Evolutionary conservation across 2,797 vertebrate species (phyloP).

Genomic region (Aphelocoma californica): DNA sequence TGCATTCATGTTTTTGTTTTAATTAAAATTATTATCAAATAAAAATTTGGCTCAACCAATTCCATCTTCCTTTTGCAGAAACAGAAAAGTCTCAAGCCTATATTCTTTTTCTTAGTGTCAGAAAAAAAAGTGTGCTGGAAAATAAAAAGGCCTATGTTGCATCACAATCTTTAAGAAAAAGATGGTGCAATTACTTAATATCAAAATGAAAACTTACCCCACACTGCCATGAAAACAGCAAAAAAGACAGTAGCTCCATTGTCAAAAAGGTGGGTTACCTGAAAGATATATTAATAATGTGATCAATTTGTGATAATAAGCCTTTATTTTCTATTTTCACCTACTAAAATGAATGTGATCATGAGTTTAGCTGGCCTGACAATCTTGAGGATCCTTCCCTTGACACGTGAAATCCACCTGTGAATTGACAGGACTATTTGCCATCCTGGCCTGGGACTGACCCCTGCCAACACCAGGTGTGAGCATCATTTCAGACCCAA

Average conservation of each 20-base stretch:
- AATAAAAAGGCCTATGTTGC: neutral
- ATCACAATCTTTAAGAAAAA: neutral
- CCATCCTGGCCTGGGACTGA: neutral
- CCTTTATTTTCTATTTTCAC: neutral
- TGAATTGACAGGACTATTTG: neutral
- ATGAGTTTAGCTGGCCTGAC: neutral
- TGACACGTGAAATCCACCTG: neutral
- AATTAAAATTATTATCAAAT: neutral
- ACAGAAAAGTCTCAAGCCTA: neutral
- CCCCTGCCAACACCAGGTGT: neutral
- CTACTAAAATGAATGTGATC: neutral
- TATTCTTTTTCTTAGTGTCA: neutral
- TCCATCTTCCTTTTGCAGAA: neutral
- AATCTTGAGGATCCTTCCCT: neutral
- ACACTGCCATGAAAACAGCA: slow-evolving; percentile 96
- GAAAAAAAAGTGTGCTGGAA: neutral
- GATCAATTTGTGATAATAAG: neutral
- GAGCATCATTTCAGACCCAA: neutral
- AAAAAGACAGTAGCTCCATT: slow-evolving; percentile 95
- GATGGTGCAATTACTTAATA: neutral
- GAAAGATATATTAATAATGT: slow-evolving; percentile 6
- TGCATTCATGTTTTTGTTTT: neutral
- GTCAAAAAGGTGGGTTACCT: slow-evolving; percentile 95
- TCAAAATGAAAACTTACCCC: slow-evolving; percentile 82
- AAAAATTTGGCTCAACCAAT: neutral